These are phyloP conservation scores for Dreissena polymorpha DNA, from an alignment of 1,140 invertebrate genomes.

Conservation along the genomic window DNA sequence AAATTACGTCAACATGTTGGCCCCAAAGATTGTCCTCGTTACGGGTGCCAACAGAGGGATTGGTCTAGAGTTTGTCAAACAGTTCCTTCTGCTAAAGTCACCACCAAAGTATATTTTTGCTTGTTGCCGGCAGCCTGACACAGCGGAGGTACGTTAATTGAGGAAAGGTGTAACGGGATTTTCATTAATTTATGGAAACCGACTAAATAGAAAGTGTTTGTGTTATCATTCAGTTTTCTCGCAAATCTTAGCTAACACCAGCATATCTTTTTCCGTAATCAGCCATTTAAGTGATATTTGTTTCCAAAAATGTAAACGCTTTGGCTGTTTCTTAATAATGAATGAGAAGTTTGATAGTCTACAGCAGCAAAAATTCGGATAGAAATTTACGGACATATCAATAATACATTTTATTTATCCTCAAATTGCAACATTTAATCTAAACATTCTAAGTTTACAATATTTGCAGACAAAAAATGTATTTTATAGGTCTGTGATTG, in stretches of 20 bases:
- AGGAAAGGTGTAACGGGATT: not conserved
- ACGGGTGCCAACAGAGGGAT: slow-evolving; percentile 94
- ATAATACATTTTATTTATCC: too few relatives aligned
- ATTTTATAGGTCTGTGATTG: too few relatives aligned
- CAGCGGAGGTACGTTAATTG: slow-evolving; percentile 82
- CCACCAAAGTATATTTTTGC: slow-evolving; percentile 82
- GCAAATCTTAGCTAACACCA: not conserved
- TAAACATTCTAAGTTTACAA: too few relatives aligned
- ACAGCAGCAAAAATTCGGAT: too few relatives aligned
- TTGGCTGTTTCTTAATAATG: too few relatives aligned
- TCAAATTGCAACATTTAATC: too few relatives aligned
- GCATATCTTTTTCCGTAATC: too few relatives aligned
- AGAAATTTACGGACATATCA: too few relatives aligned
- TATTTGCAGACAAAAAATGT: too few relatives aligned
- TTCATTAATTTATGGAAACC: not conserved
- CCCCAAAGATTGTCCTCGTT: slow-evolving; percentile 83
- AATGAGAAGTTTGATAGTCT: too few relatives aligned
- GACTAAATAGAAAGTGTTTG: not conserved
- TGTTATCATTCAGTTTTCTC: not conserved
- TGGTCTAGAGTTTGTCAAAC: slow-evolving; percentile 90
- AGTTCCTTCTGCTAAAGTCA: slow-evolving; percentile 79
- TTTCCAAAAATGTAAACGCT: too few relatives aligned
- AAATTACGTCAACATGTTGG: slow-evolving; percentile 14
- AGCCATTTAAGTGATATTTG: too few relatives aligned
- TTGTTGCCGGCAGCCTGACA: slow-evolving; percentile 85